A percentile compares a stretch with the other conserved stretches of the same genome.
Conservation (phyloP, 2,797 vertebrate genomes). For the Gymnoscopelus braueri region DNA sequence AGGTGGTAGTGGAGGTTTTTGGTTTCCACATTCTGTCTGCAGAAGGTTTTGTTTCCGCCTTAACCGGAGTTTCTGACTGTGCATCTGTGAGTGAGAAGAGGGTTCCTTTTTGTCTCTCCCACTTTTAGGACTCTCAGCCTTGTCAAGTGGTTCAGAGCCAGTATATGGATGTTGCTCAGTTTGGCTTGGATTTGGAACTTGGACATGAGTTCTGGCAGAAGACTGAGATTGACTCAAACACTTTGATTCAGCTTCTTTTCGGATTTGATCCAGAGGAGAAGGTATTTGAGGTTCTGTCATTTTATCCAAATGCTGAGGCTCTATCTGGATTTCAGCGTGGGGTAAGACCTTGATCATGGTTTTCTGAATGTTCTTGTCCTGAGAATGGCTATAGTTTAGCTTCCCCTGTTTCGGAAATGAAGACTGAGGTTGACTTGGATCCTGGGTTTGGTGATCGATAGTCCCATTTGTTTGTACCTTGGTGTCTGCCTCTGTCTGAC, state of each 20-base stretch:
- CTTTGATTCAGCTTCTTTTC: constrained; percentile 14
- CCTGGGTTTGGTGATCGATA: constrained; percentile 20
- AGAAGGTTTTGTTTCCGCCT: constrained; percentile 16
- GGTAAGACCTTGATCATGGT: neutral
- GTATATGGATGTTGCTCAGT: neutral
- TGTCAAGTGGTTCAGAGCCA: neutral
- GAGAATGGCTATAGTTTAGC: constrained; percentile 14
- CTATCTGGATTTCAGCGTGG: constrained; percentile 19
- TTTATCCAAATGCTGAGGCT: constrained; percentile 17
- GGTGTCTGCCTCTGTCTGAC: constrained; percentile 29
- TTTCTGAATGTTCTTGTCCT: constrained; percentile 6
- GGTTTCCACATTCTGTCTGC: constrained; percentile 1
- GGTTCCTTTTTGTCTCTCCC: neutral
- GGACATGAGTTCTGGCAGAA: neutral
- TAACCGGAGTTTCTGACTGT: constrained; percentile 5
- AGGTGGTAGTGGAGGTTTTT: constrained; percentile 27
- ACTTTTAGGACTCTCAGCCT: constrained; percentile 18
- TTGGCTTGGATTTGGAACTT: constrained; percentile 15
- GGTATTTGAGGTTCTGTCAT: constrained; percentile 3
- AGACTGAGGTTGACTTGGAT: constrained; percentile 20
- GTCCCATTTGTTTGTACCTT: neutral
- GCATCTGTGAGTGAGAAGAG: neutral
- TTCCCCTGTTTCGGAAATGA: constrained; percentile 10
- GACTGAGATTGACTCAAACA: neutral
- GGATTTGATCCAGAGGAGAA: constrained; percentile 5